Conservation (phyloP, 1,140 invertebrate genomes). For the Anthonomus grandis region DNA sequence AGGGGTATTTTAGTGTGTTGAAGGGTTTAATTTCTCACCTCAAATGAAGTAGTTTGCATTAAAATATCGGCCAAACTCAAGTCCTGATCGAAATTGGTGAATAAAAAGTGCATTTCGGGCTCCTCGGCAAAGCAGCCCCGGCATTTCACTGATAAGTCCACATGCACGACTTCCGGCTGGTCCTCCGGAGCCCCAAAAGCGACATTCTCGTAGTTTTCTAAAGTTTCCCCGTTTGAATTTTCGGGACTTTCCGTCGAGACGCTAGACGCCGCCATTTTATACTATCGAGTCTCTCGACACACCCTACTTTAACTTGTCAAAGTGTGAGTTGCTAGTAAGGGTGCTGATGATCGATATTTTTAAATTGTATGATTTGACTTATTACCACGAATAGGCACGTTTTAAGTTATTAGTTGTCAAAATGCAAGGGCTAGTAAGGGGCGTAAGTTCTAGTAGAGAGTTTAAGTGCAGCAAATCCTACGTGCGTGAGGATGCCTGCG, state of each 20-base stretch:
- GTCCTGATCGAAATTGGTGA: constrained; percentile 13
- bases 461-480: too few relatives aligned
- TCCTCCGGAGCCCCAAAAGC: background rate
- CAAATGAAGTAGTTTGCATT: constrained; percentile 6
- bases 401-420: too few relatives aligned
- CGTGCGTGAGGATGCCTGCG: too few relatives aligned
- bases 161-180: constrained; percentile 1
- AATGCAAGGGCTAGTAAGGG: too few relatives aligned
- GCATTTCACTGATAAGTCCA: constrained; percentile 18
- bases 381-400: too few relatives aligned
- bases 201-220: background rate
- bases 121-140: constrained; percentile 20
- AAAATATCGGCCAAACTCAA: constrained; percentile 25
- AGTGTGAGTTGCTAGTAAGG: too few relatives aligned
- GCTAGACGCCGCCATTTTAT: constrained; percentile 27
- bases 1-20: background rate
- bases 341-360: too few relatives aligned
- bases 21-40: constrained; percentile 15
- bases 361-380: too few relatives aligned
- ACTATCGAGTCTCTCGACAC: too few relatives aligned
- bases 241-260: constrained; percentile 13
- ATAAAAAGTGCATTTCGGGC: constrained; percentile 22
- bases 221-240: constrained; percentile 4
- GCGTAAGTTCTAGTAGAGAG: too few relatives aligned
- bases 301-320: too few relatives aligned